Base-by-base conservation (phyloP, 2,888 invertebrate genomes). In the Dynastes tityus region DNA sequence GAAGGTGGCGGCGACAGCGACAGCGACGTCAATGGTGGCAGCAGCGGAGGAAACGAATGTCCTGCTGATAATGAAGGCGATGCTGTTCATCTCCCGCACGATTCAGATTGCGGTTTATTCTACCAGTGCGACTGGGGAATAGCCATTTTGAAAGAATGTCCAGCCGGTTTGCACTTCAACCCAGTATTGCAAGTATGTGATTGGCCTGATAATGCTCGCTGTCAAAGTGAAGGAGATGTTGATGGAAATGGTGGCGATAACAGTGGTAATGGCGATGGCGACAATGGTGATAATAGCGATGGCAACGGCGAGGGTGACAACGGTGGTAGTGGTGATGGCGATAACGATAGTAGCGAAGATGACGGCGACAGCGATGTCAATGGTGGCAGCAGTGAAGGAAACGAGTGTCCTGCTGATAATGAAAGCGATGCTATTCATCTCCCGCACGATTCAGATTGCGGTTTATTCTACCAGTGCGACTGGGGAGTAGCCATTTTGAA, bases 91-190 rank as follows among this genome's bases (percentile, higher is more conserved):
- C 64, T 71, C 8, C 77, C 80, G 22, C 79, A 80, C 49, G 79
- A 79, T 67, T 67, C 55, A 6, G 71, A 80, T 40, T 80, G 80
- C 32, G 45, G 61, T 1, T 70, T 76, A 51, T 80, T 78, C 49
- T 80, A 79, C 53, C 61, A 74, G 40, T 81, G 81, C 45, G 55
- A 61, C 37, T 65, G 67, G 32, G 81, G 81, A 22, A 40, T 63
- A n/a, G 76, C 76, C 27, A 37, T 78, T 40, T 51, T 65, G 16
- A 45, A 58, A 51, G 40, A 76, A 29, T 82, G 80, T 49, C 80
- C 81, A 40, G 2, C 16, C 16, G 78, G 78, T 32, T 74, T 81
- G 1, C 80, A 81, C 61, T 81, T 81, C 29, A 81, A 80, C 64
- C 67, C 76, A 6, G n/a, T 16, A 3, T 13, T 51, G n/a, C n/a